Evolutionary conservation across 2,797 vertebrate genomes (phyloP).

Genomic region (Crenichthys baileyi): DNA sequence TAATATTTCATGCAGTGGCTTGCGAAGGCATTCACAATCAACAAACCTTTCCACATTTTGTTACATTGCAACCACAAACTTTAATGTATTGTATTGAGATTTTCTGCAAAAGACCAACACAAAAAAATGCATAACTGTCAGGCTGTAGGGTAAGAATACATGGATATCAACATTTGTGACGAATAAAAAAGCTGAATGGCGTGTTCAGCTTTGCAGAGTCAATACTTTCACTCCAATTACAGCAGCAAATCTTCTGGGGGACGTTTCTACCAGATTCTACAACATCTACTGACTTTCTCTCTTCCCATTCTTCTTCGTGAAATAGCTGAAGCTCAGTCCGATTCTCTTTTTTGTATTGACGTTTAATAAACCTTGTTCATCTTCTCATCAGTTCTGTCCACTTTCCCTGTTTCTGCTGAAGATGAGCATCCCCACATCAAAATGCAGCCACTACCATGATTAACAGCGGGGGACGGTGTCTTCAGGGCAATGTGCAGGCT

Average conservation of each 20-base stretch:
- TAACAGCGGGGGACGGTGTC: neutral
- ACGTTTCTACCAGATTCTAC: neutral
- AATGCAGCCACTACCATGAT: neutral
- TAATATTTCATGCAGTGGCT: neutral
- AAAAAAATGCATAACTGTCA: neutral
- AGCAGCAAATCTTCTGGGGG: neutral
- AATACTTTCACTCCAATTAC: neutral
- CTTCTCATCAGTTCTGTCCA: neutral
- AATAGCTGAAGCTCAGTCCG: neutral
- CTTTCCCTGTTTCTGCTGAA: neutral
- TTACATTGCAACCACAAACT: neutral
- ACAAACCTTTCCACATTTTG: neutral
- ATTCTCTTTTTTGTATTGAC: neutral
- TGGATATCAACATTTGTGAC: neutral
- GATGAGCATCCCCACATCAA: neutral
- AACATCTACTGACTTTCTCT: neutral
- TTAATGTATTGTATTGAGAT: neutral
- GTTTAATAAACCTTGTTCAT: neutral
- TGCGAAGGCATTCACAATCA: neutral
- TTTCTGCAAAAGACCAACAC: neutral
- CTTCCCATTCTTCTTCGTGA: neutral
- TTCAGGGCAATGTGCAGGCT: neutral
- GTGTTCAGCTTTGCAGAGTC: neutral
- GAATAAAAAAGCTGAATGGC: neutral
- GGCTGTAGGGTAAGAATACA: neutral